Evolutionary conservation across 2,888 invertebrate genomes (phyloP), one percentile per base, ranked within the genome.

Genomic region (Clostera curtula): DNA sequence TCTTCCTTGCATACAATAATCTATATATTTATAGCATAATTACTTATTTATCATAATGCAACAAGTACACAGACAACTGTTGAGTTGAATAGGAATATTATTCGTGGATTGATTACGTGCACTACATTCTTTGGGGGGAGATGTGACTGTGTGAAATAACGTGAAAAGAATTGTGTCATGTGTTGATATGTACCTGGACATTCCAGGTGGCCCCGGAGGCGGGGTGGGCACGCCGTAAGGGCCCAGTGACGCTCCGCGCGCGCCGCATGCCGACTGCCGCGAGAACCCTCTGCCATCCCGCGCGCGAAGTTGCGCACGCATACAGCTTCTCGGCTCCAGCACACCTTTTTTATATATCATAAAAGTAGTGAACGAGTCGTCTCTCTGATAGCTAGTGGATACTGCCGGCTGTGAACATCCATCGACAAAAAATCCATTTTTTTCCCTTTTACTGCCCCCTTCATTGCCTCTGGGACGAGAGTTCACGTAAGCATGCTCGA

Each of bases 171-270:
- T 20, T 16, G 11, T 12, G 13, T 12, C 15, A 7, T 31, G 13
- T 22, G 19, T 13, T 24, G 21, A 25, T 28, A 38, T 35, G 50
- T 85, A 88, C 88, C 87, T 90, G 90, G 48, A 93, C 93, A 65
- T 93, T 93, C 93, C 93, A 93, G 73, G 93, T 91, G 55, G 93
- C 92, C 40, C 93, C 93, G 40, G 93, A 90, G 47, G 91, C 90
- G 40, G 91, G 91, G 82, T 90, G 90, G 40, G 91, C 90, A 35
- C 90, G 85, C 49, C 91, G 85, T 55, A 90, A 72, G 51, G 88
- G 88, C 45, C 88, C 88, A 35, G 83, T 77, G 49, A 84, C 84
- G 60, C 84, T 84, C 59, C 82, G 70, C 57, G 79, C 84, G 57
- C 83, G 80, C 55, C 64, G 64, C 80, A 82, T 83, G 57, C 56